Evolutionary conservation across 2,113 vertebrate species (phyloP).

Genomic region (Lepidothrix coronata): DNA sequence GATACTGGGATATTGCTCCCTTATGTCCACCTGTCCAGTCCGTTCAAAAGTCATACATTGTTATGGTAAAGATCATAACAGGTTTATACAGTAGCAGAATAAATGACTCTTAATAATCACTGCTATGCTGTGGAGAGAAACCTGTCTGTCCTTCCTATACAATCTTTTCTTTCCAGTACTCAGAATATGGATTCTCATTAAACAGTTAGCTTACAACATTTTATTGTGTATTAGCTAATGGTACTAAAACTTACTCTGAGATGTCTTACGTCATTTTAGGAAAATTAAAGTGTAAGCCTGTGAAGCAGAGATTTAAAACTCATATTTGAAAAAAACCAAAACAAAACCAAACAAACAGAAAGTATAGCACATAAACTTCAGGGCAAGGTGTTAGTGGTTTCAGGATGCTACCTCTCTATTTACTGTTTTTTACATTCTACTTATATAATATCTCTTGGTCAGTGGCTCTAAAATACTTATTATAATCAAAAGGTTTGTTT

Average conservation of each 20-base stretch:
- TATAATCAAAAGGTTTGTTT: conserved; percentile 66
- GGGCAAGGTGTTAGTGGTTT: not conserved
- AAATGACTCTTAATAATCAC: not conserved
- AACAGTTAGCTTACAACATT: not conserved
- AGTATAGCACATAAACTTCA: not conserved
- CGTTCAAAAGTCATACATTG: not conserved
- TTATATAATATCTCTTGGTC: not conserved
- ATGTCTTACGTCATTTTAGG: not conserved
- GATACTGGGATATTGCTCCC: not conserved
- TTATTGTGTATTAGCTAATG: not conserved
- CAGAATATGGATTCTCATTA: not conserved
- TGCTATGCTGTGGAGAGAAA: not conserved
- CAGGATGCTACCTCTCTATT: not conserved
- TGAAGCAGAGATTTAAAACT: not conserved
- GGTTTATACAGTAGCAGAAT: not conserved
- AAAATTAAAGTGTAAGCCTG: not conserved
- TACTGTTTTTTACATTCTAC: not conserved
- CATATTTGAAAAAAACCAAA: not conserved
- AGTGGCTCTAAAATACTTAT: conserved; percentile 33
- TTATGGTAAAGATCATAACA: not conserved
- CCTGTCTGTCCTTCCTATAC: rapidly evolving
- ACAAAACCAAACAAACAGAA: not conserved
- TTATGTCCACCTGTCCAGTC: not conserved
- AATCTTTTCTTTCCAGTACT: not conserved
- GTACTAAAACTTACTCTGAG: not conserved